Base-by-base conservation (phyloP, 2,797 vertebrate genomes). In the Euphonia xanthogaster region DNA sequence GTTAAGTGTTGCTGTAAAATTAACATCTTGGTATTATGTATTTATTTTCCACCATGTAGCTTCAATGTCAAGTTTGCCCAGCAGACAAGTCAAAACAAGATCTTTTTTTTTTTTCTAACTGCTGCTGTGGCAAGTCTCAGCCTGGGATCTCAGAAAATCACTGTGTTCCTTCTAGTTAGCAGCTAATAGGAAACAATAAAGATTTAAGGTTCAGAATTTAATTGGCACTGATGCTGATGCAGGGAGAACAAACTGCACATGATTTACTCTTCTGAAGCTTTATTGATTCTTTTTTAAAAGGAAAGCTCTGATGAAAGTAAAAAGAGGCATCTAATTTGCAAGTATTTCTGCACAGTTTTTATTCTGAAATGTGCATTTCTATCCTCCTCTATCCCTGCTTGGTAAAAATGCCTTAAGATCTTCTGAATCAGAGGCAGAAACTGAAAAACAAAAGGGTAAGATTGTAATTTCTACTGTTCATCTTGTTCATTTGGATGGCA, bases 1-100 rank as follows among this genome's bases (percentile, higher is more conserved):
- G 88, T 96, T 95, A 97, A 97, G 91, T 95, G 91, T 95, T 96
- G 92, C 87, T 94, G 85, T 90, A 94, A 96, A 97, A 97, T 94
- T 90, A 96, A n/a, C 74, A 72, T 94, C 77, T 88, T 80, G 74
- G 67, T 93, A 94, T 88, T 94, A 85, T 28, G 76, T 83, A 83
- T 95, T 96, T 96, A 53, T 94, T 94, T 96, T 94, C 79, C 61
- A 60, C 70, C 33, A 4, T 27, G 86, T 72, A 75, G 90, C 78
- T 93, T 91, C 92, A 21, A 50, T 95, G 93, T 96, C 88, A 95
- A 68, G 39, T 92, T 95, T 86, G 37, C 51, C 53, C 75, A 60
- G 85, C 73, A 94, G 91, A 90, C 96, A 91, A 96, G 95, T 96
- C 84, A 70, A 93, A 93, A 95, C 94, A 95, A 66, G 95, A 95